Evolutionary conservation across 2,888 invertebrate species (phyloP).

Genomic region (Drosophila diplacantha): DNA sequence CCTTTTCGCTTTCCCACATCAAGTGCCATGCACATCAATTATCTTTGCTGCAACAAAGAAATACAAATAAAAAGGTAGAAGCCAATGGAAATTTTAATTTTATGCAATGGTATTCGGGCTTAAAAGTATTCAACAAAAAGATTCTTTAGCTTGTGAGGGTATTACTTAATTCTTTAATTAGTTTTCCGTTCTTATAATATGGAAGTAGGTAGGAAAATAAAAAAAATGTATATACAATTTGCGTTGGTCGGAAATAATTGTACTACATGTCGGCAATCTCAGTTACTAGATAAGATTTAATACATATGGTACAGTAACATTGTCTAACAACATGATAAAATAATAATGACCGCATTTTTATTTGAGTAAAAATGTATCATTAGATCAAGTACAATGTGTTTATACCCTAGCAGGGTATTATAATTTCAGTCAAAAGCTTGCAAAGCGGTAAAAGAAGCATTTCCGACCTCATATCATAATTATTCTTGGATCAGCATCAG

Average conservation of each 20-base stretch:
- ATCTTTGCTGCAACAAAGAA: constrained; percentile 6
- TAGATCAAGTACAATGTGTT: neutral
- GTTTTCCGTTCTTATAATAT: neutral
- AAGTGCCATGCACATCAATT: constrained; percentile 11
- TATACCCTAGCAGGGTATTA: no score
- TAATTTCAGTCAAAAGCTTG: no score
- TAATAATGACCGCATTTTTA: constrained; percentile 1
- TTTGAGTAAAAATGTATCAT: neutral
- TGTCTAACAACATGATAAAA: constrained; percentile 6
- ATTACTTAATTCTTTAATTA: neutral
- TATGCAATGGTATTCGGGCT: neutral
- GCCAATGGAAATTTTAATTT: neutral
- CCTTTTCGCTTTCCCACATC: constrained; percentile 13
- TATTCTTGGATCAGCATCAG: no score
- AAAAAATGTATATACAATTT: no score
- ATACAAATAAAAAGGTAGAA: constrained; percentile 8
- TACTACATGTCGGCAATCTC: neutral
- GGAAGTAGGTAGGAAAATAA: neutral
- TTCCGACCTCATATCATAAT: no score
- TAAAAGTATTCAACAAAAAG: neutral
- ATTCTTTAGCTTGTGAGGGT: neutral
- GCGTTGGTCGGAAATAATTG: no score
- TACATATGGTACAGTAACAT: neutral
- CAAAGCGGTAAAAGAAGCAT: no score
- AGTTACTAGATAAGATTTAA: constrained; percentile 6